Evolutionary conservation across 2,113 vertebrate genomes (phyloP).

Genomic region (Neolamprologus ventralis): DNA sequence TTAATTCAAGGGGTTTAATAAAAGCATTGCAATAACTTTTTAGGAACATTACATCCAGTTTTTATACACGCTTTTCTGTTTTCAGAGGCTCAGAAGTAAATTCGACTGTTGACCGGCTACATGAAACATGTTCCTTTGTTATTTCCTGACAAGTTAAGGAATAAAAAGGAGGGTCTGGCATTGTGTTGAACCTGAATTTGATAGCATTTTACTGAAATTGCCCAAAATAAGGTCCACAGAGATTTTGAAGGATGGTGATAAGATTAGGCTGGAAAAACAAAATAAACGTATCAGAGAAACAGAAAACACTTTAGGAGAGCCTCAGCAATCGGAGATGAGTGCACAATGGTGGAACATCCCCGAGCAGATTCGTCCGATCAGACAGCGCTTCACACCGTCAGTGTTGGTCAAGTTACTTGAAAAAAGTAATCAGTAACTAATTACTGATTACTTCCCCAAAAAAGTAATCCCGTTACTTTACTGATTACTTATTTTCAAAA

Average conservation of each 20-base stretch:
- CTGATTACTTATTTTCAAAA: too few relatives aligned
- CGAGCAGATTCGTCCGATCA: background rate
- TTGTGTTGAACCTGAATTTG: background rate
- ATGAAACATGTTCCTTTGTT: background rate
- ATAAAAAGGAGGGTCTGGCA: background rate
- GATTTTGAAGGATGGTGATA: background rate
- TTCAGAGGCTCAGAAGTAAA: background rate
- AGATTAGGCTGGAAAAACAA: background rate
- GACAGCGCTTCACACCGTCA: background rate
- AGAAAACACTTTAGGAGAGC: background rate
- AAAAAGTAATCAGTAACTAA: too few relatives aligned
- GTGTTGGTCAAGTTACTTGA: too few relatives aligned
- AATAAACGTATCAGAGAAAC: background rate
- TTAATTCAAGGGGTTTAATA: background rate
- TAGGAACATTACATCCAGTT: background rate
- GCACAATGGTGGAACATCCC: background rate
- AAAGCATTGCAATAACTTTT: background rate
- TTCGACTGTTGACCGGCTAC: background rate
- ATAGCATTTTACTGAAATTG: background rate
- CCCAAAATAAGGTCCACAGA: background rate
- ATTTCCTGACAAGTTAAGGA: background rate
- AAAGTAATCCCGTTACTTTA: too few relatives aligned
- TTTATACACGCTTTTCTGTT: background rate
- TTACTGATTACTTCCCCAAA: too few relatives aligned
- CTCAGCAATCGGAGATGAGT: background rate